phyloP scores from a whole-genome alignment of 2,113 vertebrate genomes.

The Mustelus asterias region DNA sequence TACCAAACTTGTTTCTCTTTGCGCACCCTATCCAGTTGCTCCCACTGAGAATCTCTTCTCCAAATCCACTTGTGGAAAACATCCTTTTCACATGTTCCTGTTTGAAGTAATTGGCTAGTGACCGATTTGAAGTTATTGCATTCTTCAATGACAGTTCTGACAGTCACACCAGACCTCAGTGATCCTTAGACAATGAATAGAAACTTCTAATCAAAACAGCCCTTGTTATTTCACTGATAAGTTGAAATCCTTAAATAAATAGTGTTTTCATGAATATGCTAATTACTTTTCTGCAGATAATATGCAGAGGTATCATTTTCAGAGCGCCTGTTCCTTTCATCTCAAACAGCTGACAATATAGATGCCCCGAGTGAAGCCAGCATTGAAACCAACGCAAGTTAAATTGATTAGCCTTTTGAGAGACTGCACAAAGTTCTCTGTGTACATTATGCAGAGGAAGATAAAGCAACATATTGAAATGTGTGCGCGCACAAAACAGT shows the following conservation, averaged over 20 bases:
- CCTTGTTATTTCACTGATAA: conserved; percentile 76
- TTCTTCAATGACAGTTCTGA: neutral
- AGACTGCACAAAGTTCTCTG: neutral
- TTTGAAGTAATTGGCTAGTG: neutral
- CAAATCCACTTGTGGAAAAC: too few relatives aligned
- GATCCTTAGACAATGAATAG: conserved; percentile 53
- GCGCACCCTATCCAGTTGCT: neutral
- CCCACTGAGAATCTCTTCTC: neutral
- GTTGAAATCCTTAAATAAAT: conserved; percentile 64
- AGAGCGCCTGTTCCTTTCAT: neutral
- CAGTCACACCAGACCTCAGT: conserved; percentile 44
- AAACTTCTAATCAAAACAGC: conserved; percentile 70
- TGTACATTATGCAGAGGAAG: neutral
- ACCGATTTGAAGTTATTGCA: neutral
- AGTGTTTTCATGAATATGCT: conserved; percentile 70
- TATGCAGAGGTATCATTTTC: neutral
- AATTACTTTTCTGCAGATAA: conserved; percentile 50
- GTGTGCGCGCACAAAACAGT: neutral
- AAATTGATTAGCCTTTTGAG: neutral
- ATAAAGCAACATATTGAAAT: neutral
- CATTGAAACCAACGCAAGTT: neutral
- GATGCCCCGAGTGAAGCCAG: neutral
- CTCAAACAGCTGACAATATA: neutral
- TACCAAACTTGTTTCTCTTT: neutral
- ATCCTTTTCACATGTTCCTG: neutral